A percentile compares a stretch with the other conserved stretches of the same genome.
These are phyloP conservation scores for Mormyrus proboscirostris DNA, from an alignment of 2,797 vertebrate genomes.

Conservation along the genomic window DNA sequence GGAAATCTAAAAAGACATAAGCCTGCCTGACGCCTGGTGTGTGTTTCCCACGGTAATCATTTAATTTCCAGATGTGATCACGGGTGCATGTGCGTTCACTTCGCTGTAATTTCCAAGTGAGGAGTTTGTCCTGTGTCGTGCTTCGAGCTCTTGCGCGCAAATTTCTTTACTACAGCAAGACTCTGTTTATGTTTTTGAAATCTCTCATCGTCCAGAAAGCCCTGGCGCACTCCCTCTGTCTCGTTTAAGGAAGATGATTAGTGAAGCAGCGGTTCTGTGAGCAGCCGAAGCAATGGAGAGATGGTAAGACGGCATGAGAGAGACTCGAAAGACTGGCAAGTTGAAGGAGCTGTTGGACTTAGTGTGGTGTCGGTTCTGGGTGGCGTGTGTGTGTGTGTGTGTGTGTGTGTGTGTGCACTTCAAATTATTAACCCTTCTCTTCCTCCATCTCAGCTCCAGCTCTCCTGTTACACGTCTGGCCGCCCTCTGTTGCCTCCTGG, in stretches of 20 bases:
- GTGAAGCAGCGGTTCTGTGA: slow-evolving; percentile 62
- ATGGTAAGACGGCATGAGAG: slow-evolving; percentile 62
- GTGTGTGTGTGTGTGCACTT: slow-evolving; percentile 21
- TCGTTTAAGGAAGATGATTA: slow-evolving; percentile 55
- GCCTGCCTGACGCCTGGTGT: not conserved
- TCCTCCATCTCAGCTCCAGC: slow-evolving; percentile 58
- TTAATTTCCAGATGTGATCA: slow-evolving; percentile 14
- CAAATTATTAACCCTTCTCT: slow-evolving; percentile 21
- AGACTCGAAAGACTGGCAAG: slow-evolving; percentile 44
- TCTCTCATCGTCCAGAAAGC: slow-evolving; percentile 43
- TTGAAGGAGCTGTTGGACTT: slow-evolving; percentile 31
- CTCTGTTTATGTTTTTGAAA: slow-evolving; percentile 49
- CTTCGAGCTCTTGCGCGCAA: slow-evolving; percentile 21
- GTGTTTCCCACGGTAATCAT: not conserved
- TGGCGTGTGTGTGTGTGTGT: slow-evolving; percentile 29
- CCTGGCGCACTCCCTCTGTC: slow-evolving; percentile 35
- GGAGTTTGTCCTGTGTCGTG: not conserved
- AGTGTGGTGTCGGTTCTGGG: slow-evolving; percentile 48
- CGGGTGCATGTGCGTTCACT: not conserved
- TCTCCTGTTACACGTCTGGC: slow-evolving; percentile 63
- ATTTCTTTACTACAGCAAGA: slow-evolving; percentile 38
- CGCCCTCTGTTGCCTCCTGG: slow-evolving; percentile 55
- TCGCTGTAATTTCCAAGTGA: not conserved
- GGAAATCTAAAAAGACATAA: not conserved
- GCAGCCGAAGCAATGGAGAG: slow-evolving; percentile 71